Evolutionary conservation across 2,113 vertebrate species (phyloP).

Genomic region (Peromyscus maniculatus): DNA sequence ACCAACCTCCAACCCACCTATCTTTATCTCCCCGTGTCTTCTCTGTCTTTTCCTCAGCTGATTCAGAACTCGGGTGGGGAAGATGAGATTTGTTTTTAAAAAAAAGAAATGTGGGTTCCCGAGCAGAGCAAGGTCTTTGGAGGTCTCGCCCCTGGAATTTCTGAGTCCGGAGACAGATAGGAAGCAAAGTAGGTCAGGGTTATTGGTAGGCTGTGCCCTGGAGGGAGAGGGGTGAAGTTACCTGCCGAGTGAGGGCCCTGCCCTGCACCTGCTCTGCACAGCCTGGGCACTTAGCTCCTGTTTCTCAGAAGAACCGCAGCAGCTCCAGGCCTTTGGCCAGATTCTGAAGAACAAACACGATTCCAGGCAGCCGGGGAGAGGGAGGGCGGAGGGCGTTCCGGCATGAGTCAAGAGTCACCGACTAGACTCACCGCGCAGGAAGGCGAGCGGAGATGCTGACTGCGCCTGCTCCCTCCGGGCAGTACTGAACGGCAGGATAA

Average conservation of each 20-base stretch:
- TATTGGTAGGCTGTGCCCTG: neutral
- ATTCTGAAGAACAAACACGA: conserved; percentile 1
- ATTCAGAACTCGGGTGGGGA: neutral
- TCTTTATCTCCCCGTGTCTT: neutral
- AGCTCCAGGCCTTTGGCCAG: neutral
- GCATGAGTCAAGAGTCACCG: neutral
- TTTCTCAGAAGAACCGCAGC: neutral
- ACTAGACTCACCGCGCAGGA: rapidly evolving
- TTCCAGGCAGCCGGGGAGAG: neutral
- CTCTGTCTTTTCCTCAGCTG: neutral
- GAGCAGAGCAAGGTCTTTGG: neutral
- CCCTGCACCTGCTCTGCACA: neutral
- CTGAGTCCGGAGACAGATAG: neutral
- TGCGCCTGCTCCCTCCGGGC: neutral
- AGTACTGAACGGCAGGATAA: neutral
- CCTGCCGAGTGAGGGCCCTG: no score
- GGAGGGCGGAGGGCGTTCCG: neutral
- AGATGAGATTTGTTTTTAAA: neutral
- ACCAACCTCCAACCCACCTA: no score
- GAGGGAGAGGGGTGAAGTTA: neutral
- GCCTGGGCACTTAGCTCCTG: neutral
- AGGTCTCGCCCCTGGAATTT: neutral
- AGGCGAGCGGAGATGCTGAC: neutral
- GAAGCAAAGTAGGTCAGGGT: neutral
- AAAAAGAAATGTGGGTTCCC: neutral